Evolutionary conservation across 2,888 invertebrate genomes (phyloP).

Genomic region (Chloromyia formosa): DNA sequence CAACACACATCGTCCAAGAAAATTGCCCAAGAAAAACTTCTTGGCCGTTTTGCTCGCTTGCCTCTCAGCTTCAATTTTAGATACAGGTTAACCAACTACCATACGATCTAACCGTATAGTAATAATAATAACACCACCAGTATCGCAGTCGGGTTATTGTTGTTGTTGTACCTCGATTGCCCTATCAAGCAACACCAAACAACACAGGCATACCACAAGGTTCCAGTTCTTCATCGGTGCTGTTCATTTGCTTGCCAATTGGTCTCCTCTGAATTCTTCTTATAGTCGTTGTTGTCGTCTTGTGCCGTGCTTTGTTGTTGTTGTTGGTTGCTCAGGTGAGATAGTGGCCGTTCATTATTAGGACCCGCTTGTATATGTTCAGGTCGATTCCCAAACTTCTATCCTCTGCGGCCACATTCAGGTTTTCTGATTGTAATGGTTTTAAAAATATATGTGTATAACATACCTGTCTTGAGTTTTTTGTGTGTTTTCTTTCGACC

Average conservation of each 20-base stretch:
- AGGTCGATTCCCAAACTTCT: conserved; percentile 9
- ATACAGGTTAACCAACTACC: conserved; percentile 28
- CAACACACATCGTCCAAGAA: not conserved
- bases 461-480: not conserved
- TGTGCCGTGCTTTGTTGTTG: not conserved
- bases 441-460: not conserved
- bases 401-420: not conserved
- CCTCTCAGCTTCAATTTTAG: conserved; percentile 26
- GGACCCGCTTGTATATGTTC: not conserved
- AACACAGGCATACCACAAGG: conserved; percentile 11
- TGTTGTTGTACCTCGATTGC: conserved; percentile 6
- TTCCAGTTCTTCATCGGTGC: conserved; percentile 28
- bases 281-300: not conserved
- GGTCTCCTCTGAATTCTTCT: conserved; percentile 14
- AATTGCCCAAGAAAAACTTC: conserved; percentile 9
- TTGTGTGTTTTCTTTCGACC: not conserved
- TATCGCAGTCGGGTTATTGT: too few species aligned
- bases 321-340: not conserved
- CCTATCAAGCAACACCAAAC: conserved; percentile 12
- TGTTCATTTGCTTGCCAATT: conserved; percentile 26
- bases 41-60: not conserved
- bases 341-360: not conserved
- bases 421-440: conserved; percentile 21
- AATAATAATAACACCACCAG: not conserved
- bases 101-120: too few species aligned